Percentiles rank a stretch among this genome's conserved stretches.
These are phyloP conservation scores for Pyrrhosoma nymphula DNA, from an alignment of 2,888 invertebrate species.

Conservation along the genomic window DNA sequence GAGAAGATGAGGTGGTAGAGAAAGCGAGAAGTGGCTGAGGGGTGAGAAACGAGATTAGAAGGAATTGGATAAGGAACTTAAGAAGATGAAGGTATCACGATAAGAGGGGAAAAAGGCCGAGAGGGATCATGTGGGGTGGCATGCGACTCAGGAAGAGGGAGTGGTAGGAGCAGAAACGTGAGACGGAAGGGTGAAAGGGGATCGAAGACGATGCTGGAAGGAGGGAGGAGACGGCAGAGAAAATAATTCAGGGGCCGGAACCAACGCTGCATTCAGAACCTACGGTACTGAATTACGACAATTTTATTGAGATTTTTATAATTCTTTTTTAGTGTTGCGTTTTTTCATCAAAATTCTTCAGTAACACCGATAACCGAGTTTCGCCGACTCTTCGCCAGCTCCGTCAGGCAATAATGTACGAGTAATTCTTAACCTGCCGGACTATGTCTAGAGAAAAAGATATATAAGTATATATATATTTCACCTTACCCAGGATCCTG, in stretches of 20 bases:
- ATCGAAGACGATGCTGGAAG: background rate
- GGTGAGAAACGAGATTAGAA: background rate
- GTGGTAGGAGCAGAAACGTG: background rate
- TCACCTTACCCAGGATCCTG: no score
- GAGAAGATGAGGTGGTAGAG: background rate
- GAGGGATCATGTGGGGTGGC: background rate
- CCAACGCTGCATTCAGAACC: background rate
- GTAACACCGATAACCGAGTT: no score
- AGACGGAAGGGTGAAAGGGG: background rate
- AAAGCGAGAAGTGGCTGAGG: background rate
- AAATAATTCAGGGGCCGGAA: background rate
- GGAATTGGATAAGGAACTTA: slow-evolving; percentile 41
- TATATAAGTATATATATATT: no score
- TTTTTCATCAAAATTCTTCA: no score
- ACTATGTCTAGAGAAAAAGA: no score
- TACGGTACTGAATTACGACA: no score
- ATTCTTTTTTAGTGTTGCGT: no score
- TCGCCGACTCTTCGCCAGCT: no score
- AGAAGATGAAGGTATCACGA: slow-evolving; percentile 19
- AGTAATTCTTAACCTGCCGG: no score
- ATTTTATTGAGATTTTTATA: no score
- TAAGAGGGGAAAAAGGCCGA: background rate
- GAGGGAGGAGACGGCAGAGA: background rate
- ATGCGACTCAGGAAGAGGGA: background rate
- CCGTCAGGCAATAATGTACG: no score